Conservation (phyloP, 2,113 vertebrate species). For the Ondatra zibethicus region DNA sequence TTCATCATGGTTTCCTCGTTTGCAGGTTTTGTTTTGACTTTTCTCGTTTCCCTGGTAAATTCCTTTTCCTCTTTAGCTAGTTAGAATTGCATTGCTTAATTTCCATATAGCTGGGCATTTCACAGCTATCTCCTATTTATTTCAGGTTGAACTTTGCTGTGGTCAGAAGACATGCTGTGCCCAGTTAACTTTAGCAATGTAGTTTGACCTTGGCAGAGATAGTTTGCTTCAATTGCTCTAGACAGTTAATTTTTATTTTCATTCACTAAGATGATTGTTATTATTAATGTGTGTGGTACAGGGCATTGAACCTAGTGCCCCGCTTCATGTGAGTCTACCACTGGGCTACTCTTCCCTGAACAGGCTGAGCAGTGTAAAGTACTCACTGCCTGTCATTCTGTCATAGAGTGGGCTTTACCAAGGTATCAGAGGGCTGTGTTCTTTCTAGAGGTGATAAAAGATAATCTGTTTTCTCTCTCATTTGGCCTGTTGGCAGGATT, state of each 20-base stretch:
- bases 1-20: background rate
- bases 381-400: background rate
- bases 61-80: background rate
- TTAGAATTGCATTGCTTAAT: constrained; percentile 37
- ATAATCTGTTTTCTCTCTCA: background rate
- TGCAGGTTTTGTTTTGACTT: constrained; percentile 20
- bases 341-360: background rate
- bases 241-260: background rate
- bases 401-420: background rate
- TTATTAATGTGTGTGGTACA: background rate
- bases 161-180: background rate
- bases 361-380: background rate
- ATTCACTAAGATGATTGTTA: background rate
- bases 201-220: background rate
- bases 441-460: background rate
- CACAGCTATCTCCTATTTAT: background rate
- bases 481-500: background rate
- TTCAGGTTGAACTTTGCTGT: constrained; percentile 21
- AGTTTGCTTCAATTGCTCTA: background rate
- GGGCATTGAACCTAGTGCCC: background rate
- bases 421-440: background rate
- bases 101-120: constrained; percentile 46
- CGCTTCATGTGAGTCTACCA: background rate
- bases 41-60: background rate
- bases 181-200: background rate